These are phyloP conservation scores for Malurus cyaneus DNA, from an alignment of 2,113 vertebrate species.

Conservation along the genomic window DNA sequence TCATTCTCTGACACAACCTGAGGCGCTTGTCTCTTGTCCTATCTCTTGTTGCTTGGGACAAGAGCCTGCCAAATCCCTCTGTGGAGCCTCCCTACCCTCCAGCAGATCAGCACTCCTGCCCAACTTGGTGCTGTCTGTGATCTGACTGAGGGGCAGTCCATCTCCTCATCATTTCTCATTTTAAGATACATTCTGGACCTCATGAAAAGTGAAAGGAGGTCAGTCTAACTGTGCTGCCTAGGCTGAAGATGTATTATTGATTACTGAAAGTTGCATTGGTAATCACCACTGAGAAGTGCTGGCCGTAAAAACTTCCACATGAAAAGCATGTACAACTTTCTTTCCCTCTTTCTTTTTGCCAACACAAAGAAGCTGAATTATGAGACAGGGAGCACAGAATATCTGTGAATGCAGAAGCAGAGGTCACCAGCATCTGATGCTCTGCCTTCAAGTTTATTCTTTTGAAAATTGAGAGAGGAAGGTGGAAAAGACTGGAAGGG, in stretches of 20 bases:
- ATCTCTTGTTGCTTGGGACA: background rate
- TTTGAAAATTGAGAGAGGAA: background rate
- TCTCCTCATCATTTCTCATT: background rate
- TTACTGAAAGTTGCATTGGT: constrained; percentile 2
- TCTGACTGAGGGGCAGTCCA: rapidly evolving
- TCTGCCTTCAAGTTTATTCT: background rate
- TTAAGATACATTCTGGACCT: background rate
- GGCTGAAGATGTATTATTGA: constrained; percentile 4
- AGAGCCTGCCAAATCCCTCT: background rate
- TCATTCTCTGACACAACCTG: background rate
- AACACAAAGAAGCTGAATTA: background rate
- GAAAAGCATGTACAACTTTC: background rate
- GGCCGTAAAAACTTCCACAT: background rate
- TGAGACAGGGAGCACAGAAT: background rate
- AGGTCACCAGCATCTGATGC: background rate
- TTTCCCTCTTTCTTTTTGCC: background rate
- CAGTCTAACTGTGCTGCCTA: background rate
- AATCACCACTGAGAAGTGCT: background rate
- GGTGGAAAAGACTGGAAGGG: background rate
- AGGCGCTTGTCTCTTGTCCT: background rate
- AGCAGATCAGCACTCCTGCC: background rate
- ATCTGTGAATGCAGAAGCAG: background rate
- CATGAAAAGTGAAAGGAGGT: background rate
- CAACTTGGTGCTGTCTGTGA: rapidly evolving
- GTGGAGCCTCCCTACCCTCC: background rate